Conservation (phyloP, 1,140 invertebrate genomes). For the Oryzaephilus surinamensis region DNA sequence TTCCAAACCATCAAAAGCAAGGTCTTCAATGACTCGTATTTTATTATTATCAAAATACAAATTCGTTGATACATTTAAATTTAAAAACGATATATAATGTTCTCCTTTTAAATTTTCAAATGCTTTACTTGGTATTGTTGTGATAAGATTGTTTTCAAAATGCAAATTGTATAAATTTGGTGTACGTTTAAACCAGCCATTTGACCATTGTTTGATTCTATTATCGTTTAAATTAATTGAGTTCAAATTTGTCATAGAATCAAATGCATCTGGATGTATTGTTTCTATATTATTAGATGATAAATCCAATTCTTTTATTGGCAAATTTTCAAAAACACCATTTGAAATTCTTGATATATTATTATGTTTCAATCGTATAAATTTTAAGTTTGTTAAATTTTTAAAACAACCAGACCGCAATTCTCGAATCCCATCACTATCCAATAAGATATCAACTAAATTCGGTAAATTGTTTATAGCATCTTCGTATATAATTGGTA, state of each 20-base stretch:
- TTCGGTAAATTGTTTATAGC: constrained; percentile 26
- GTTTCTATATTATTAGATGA: constrained; percentile 27
- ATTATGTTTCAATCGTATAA: constrained; percentile 25
- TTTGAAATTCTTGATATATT: constrained; percentile 22
- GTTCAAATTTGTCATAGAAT: constrained; percentile 27
- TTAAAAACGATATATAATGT: constrained; percentile 17
- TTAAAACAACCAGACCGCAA: constrained; percentile 27
- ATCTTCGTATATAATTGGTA: constrained; percentile 25
- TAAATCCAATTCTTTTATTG: constrained; percentile 23
- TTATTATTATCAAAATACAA: constrained; percentile 28
- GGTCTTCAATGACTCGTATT: constrained; percentile 23
- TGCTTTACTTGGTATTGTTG: constrained; percentile 18
- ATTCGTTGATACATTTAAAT: constrained; percentile 22
- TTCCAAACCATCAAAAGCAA: constrained; percentile 25
- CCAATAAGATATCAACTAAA: constrained; percentile 26
- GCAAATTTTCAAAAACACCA: constrained; percentile 30
- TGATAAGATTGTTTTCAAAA: constrained; percentile 27
- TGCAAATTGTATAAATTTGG: constrained; percentile 26
- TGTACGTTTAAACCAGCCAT: constrained; percentile 26
- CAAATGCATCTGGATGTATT: constrained; percentile 26
- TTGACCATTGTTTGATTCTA: constrained; percentile 22
- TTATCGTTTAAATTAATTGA: constrained; percentile 27
- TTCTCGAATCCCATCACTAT: constrained; percentile 23
- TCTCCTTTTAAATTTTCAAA: constrained; percentile 26
- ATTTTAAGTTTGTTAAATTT: constrained; percentile 24